Base-by-base conservation (phyloP, 2,888 invertebrate species). In the Aspidiotus destructor region DNA sequence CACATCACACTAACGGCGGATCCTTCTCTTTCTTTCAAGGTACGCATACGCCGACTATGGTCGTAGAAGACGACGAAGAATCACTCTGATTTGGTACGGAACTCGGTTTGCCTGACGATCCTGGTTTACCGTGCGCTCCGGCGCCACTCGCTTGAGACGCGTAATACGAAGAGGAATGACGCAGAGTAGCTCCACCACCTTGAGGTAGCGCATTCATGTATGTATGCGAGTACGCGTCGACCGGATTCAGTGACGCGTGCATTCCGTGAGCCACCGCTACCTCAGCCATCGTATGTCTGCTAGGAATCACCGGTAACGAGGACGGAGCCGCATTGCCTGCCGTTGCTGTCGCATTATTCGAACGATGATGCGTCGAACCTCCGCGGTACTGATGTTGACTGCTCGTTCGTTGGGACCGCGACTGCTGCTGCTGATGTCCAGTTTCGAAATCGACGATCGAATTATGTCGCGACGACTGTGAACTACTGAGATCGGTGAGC, bases 291-390 rank as follows among this genome's bases (percentile, higher is more conserved):
- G 28, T 5, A 17, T 54, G 60, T 9, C 62, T 41, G 7, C 54
- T 40, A 13, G 62, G 55, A 15, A 69, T 54, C 41, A 69, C 11
- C 44, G 69, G 69, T n/a, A 69, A 16, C 42, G 69, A 69, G 11
- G 62, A 69, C 16, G 69, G 69, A 3, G 68, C 61, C 53, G 42
- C 15, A 8, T 41, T 16, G 15, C 42, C 44, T 13, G 17, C 40
- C 13, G 41, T 16, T 8, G 15, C 5, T 9, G 8, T 17, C 52
- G 11, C 52, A 28, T 5, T 53, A 9, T 41, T 55, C 17, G 13
- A 13, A 40, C 28, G 58, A 40, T 58, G 58, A 28, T 58, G 58
- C 28, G 16, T 28, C 28, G 58, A 17, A 40, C 40, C 13, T 13
- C 58, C 13, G 48, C 48, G 48, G 48, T 48, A 48, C 48, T 48